phyloP scores from a whole-genome alignment of 1,140 invertebrate species.

The Pygmarrhopalites habei region DNA sequence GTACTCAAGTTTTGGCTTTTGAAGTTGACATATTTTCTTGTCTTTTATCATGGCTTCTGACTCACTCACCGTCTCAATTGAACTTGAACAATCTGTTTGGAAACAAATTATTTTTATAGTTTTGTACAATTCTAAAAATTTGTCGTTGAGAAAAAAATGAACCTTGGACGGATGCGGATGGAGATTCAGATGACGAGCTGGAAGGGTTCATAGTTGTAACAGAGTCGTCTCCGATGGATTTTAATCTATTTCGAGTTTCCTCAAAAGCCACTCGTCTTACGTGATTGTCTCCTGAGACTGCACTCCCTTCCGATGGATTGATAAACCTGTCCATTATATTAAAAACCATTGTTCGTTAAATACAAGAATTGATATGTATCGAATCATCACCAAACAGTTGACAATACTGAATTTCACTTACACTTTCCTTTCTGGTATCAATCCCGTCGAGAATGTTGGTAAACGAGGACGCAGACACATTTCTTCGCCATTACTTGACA shows the following conservation, averaged over 20 bases:
- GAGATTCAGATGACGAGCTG: slow-evolving; percentile 17
- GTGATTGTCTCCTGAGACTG: neutral
- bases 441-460: neutral
- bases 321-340: no score
- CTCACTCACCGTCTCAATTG: slow-evolving; percentile 25
- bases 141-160: neutral
- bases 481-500: slow-evolving; percentile 6
- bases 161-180: slow-evolving; percentile 3
- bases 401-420: no score
- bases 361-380: no score
- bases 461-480: neutral
- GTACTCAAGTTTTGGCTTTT: slow-evolving; percentile 19
- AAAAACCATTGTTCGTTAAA: no score
- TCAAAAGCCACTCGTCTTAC: neutral
- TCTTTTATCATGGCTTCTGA: slow-evolving; percentile 22
- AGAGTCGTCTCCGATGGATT: slow-evolving; percentile 14
- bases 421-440: no score
- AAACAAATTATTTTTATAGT: neutral
- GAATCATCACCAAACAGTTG: no score
- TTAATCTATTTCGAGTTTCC: neutral
- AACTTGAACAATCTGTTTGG: neutral
- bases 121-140: neutral
- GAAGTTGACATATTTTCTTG: slow-evolving; percentile 19
- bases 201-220: slow-evolving; percentile 12
- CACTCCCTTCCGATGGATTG: no score